These are phyloP conservation scores for Sebastes diaconus DNA, from an alignment of 2,797 vertebrate genomes.

Conservation along the genomic window DNA sequence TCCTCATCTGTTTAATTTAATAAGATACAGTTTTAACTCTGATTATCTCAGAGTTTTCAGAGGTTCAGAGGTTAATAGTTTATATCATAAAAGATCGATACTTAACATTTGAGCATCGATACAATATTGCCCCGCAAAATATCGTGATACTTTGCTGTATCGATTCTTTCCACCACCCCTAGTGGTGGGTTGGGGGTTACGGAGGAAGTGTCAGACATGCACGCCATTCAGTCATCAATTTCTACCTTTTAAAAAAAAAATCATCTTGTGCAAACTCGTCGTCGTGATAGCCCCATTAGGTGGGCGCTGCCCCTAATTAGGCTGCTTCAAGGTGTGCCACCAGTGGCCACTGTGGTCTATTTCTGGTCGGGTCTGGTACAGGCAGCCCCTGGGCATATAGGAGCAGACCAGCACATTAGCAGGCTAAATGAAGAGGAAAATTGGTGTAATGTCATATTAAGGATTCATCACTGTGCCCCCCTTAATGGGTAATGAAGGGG, in stretches of 20 bases:
- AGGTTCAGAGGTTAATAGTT: too few species aligned
- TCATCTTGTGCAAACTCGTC: slow-evolving; percentile 65
- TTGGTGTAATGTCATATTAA: slow-evolving; percentile 99
- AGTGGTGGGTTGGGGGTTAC: neutral
- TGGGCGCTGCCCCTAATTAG: slow-evolving; percentile 81
- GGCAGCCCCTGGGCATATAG: slow-evolving; percentile 82
- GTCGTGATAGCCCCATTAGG: slow-evolving; percentile 82
- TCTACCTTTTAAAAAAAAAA: slow-evolving; percentile 40
- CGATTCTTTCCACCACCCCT: too few species aligned
- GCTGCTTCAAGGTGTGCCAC: slow-evolving; percentile 84
- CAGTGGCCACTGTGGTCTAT: slow-evolving; percentile 78
- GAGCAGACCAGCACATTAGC: slow-evolving; percentile 91
- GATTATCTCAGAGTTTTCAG: too few species aligned
- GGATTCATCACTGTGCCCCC: slow-evolving; percentile 96
- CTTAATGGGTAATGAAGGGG: slow-evolving; percentile 83
- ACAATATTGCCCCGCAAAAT: too few species aligned
- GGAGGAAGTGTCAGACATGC: neutral
- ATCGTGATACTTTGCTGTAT: too few species aligned
- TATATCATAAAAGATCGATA: too few species aligned
- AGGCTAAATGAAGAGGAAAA: slow-evolving; percentile 99
- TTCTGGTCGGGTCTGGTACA: slow-evolving; percentile 87
- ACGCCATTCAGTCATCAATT: slow-evolving; percentile 47
- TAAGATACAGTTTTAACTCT: too few species aligned
- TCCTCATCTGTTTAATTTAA: too few species aligned
- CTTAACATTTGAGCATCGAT: too few species aligned